A percentile compares a stretch with the other conserved stretches of the same genome.
phyloP scores from a whole-genome alignment of 2,797 vertebrate genomes.

The Brachymystax lenok region DNA sequence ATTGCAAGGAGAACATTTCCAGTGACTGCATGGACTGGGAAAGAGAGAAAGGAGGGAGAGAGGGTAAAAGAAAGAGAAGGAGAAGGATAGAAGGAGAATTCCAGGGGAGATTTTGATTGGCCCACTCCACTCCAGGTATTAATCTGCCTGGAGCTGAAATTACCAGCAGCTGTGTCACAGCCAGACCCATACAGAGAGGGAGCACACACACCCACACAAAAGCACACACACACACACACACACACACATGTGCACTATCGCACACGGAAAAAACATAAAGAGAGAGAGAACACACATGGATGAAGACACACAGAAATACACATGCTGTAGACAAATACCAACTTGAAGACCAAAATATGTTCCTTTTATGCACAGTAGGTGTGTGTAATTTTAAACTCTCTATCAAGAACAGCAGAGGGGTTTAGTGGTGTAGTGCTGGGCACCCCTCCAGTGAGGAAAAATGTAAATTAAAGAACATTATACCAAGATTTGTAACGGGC shows the following conservation, averaged over 20 bases:
- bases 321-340: constrained; percentile 9
- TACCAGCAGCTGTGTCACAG: constrained; percentile 54
- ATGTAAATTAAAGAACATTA: constrained; percentile 56
- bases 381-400: constrained; percentile 50
- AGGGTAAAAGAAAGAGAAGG: background rate
- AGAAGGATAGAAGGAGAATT: constrained; percentile 28
- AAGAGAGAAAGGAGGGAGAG: background rate
- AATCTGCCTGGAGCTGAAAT: constrained; percentile 64
- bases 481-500: constrained; percentile 60
- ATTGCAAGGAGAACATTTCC: background rate
- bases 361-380: constrained; percentile 14
- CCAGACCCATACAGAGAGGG: constrained; percentile 36
- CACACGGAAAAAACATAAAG: background rate
- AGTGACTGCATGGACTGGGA: background rate
- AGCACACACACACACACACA: constrained; percentile 1
- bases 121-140: constrained; percentile 51
- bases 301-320: constrained; percentile 3
- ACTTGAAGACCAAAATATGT: background rate
- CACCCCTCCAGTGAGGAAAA: constrained; percentile 58
- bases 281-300: background rate
- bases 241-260: background rate
- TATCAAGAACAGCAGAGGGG: constrained; percentile 42
- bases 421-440: constrained; percentile 46
- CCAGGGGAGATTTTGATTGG: constrained; percentile 60
- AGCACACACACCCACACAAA: constrained; percentile 14